Base-by-base conservation (phyloP, 2,797 vertebrate species). In the Alectoris magna region DNA sequence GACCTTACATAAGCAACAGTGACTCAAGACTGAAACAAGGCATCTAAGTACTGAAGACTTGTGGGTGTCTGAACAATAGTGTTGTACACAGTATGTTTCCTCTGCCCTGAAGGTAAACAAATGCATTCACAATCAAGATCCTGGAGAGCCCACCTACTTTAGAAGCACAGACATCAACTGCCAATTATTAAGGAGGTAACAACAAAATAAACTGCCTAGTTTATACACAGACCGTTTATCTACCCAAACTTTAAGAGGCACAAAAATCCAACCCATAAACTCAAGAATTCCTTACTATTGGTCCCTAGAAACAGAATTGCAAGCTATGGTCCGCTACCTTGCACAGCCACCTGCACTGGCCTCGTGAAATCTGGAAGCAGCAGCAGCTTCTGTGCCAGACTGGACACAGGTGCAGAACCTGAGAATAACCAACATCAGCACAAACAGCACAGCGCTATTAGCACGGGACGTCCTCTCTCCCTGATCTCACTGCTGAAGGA, bases 1-100 rank as follows among this genome's bases (percentile, higher is more conserved):
- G 77, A 66, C 21, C 70, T 94, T 94, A 94, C 53, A 92, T 95
- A 96, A 96, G 93, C 56, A 94, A 3, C 2, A 93, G 76, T 89
- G 93, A 95, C 84, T 96, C 94, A 96, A 90, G 94, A 91, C 64
- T 93, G 95, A 95, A 93, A 79, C 77, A 87, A 91, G 92, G 85
- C 85, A 94, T 95, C 87, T 95, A 92, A 74, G 70, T 87, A 81
- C 80, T 91, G 34, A 94, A 88, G 91, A 93, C 79, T 36, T 84
- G 93, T 95, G 87, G 94, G 83, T n/a, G 80, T 92, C 81, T 84
- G 51, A 91, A 95, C 93, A 94, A 91, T 89, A 93, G 76, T 68
- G 53, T 59, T 77, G 49, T 51, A 67, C 3, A 4, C 63, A 92
- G 31, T 67, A 82, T 71, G 38, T 31, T 93, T 94, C 72, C 88